These are phyloP conservation scores for Rhynchophorus ferrugineus DNA, from an alignment of 1,140 invertebrate genomes.

Conservation along the genomic window DNA sequence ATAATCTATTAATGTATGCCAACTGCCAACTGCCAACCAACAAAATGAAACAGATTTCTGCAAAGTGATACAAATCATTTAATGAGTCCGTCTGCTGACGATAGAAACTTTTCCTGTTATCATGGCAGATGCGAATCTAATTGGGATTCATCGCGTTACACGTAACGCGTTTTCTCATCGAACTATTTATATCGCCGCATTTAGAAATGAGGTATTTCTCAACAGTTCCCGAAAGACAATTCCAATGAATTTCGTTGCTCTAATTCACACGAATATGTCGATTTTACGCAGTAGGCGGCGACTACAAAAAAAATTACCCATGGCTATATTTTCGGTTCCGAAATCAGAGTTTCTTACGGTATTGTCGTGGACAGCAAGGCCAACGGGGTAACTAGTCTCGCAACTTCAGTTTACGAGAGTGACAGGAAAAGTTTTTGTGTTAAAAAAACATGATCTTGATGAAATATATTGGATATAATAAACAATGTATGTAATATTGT, in stretches of 20 bases:
- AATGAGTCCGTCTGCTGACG: no score
- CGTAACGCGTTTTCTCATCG: slow-evolving; percentile 1
- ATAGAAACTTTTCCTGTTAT: no score
- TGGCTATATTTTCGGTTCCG: background rate
- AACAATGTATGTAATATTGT: no score
- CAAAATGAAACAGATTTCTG: no score
- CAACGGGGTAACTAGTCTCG: background rate
- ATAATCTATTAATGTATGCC: no score
- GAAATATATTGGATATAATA: no score
- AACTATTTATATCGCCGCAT: background rate
- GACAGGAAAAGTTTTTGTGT: background rate
- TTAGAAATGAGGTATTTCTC: background rate
- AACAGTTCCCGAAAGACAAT: background rate
- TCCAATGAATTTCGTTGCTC: slow-evolving; percentile 6
- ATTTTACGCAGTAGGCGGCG: background rate
- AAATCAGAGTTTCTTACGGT: background rate
- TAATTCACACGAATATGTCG: slow-evolving; percentile 9
- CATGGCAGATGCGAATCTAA: background rate
- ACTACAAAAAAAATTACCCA: background rate
- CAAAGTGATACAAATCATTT: no score
- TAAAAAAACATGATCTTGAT: background rate
- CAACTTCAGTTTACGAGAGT: background rate
- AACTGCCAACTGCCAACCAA: no score
- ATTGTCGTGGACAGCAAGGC: background rate
- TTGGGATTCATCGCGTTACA: background rate